phyloP scores from a whole-genome alignment of 2,113 vertebrate species.

The Brachypteracias leptosomus region DNA sequence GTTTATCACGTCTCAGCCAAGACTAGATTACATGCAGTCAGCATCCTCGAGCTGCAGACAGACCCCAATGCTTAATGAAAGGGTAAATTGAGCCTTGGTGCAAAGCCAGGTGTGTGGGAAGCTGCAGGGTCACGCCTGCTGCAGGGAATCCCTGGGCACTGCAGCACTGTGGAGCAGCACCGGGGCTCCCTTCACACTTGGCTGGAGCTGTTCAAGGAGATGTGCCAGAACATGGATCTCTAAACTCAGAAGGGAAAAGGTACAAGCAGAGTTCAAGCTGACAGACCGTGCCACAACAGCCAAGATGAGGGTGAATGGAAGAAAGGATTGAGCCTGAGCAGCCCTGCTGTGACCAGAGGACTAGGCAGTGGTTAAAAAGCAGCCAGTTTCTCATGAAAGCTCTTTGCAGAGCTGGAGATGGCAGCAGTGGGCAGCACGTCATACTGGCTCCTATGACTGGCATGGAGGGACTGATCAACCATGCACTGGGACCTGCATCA shows the following conservation, averaged over 20 bases:
- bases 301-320: accelerated
- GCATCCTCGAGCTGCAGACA: not conserved
- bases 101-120: not conserved
- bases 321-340: not conserved
- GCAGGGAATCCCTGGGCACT: not conserved
- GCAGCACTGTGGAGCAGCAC: not conserved
- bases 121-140: not conserved
- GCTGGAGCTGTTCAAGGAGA: not conserved
- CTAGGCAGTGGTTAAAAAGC: not conserved
- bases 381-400: not conserved
- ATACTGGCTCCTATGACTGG: accelerated
- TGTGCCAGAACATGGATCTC: conserved; percentile 19
- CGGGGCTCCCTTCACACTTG: not conserved
- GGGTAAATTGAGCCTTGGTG: not conserved
- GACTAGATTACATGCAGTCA: not conserved
- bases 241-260: not conserved
- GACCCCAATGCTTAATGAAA: not conserved
- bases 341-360: not conserved
- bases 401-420: not conserved
- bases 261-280: not conserved
- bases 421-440: not conserved
- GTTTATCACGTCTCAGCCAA: not conserved
- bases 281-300: not conserved
- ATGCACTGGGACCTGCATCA: not conserved
- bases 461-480: not conserved